Percentiles rank a stretch among this genome's conserved stretches.
Conservation (phyloP, 2,888 invertebrate genomes). For the Drosophila ustulata region DNA sequence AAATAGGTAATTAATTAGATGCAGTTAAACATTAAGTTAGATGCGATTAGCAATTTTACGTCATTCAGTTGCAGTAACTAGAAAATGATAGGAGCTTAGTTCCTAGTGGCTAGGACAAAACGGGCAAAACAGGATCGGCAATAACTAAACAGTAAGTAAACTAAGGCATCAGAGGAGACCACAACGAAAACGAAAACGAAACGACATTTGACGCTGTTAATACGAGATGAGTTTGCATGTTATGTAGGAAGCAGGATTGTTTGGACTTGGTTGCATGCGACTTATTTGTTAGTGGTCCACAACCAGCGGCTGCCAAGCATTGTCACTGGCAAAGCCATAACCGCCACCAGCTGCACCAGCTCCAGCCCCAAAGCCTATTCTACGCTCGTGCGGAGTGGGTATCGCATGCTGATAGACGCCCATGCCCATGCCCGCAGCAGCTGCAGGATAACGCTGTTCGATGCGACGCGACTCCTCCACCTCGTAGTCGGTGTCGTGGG, state of each 20-base stretch:
- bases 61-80: slow-evolving; percentile 50
- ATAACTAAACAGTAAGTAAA: slow-evolving; percentile 32
- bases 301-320: slow-evolving; percentile 82
- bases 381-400: slow-evolving; percentile 67
- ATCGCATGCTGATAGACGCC: slow-evolving; percentile 55
- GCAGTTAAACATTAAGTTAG: slow-evolving; percentile 53
- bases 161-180: slow-evolving; percentile 41
- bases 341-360: slow-evolving; percentile 35
- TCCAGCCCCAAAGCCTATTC: slow-evolving; percentile 77
- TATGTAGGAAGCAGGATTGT: slow-evolving; percentile 26
- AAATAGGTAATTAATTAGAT: slow-evolving; percentile 40
- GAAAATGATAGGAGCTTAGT: slow-evolving; percentile 41
- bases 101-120: slow-evolving; percentile 21
- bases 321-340: slow-evolving; percentile 58
- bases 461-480: slow-evolving; percentile 46
- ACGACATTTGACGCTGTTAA: slow-evolving; percentile 40
- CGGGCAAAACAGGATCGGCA: slow-evolving; percentile 43
- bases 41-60: slow-evolving; percentile 42
- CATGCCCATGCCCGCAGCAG: slow-evolving; percentile 24
- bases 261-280: slow-evolving; percentile 51
- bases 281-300: slow-evolving; percentile 62
- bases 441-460: slow-evolving; percentile 50
- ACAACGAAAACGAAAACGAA: slow-evolving; percentile 19
- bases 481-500: slow-evolving; percentile 31
- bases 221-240: slow-evolving; percentile 39